Evolutionary conservation across 1,140 invertebrate species (phyloP).

Genomic region (Zaprionus capensis): DNA sequence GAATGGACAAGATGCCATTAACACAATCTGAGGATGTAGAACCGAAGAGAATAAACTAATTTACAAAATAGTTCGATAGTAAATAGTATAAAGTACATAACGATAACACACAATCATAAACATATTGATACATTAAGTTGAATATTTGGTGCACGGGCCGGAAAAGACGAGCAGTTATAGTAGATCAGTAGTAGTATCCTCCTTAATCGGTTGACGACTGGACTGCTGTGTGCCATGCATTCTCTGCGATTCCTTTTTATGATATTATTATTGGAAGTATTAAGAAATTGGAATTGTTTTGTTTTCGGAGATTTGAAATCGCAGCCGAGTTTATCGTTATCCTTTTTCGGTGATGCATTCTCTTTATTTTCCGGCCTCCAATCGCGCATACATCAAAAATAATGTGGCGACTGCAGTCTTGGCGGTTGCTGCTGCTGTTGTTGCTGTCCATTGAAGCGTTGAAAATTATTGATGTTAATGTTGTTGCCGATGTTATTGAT

Average conservation of each 20-base stretch:
- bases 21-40: slow-evolving; percentile 18
- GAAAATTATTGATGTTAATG: slow-evolving; percentile 22
- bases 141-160: slow-evolving; percentile 4
- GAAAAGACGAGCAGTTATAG: neutral
- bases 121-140: slow-evolving; percentile 7
- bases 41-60: slow-evolving; percentile 13
- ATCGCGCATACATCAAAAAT: slow-evolving; percentile 42
- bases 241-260: neutral
- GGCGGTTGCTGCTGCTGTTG: slow-evolving; percentile 31
- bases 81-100: slow-evolving; percentile 16
- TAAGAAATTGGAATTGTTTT: slow-evolving; percentile 7
- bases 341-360: neutral
- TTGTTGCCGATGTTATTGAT: slow-evolving; percentile 27
- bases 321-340: neutral
- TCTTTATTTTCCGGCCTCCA: neutral
- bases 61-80: slow-evolving; percentile 17
- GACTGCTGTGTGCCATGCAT: neutral
- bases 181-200: neutral
- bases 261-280: neutral
- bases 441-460: slow-evolving; percentile 38
- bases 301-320: neutral
- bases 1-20: slow-evolving; percentile 4
- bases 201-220: neutral
- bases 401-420: slow-evolving; percentile 39
- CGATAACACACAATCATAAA: slow-evolving; percentile 4